Conservation (phyloP, 1,140 invertebrate species). For the Cydia fagiglandana region DNA sequence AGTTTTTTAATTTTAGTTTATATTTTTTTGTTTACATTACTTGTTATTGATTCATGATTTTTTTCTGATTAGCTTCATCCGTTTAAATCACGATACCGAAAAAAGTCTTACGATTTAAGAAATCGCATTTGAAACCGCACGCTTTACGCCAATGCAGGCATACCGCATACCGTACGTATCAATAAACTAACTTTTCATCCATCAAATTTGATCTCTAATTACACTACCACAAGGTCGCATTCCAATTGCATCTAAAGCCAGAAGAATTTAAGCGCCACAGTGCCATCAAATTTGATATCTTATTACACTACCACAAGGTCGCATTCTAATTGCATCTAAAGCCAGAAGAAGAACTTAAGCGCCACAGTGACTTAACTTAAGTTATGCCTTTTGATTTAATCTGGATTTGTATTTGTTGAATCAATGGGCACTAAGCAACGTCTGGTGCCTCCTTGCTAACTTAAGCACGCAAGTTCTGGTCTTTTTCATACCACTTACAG, state of each 20-base stretch:
- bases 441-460: background rate
- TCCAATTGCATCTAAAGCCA: background rate
- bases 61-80: no score
- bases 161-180: no score
- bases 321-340: background rate
- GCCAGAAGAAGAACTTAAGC: background rate
- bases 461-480: background rate
- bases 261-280: no score
- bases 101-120: background rate
- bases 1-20: no score
- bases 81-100: background rate
- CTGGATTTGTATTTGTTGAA: slow-evolving; percentile 10
- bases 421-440: slow-evolving; percentile 2
- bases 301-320: background rate
- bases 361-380: background rate
- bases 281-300: background rate
- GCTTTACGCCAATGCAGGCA: background rate
- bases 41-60: no score
- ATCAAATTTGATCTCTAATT: background rate
- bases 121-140: background rate
- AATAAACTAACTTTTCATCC: background rate
- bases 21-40: no score
- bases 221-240: background rate
- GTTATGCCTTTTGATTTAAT: background rate
- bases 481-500: background rate